These are phyloP conservation scores for Tonatia bakeri DNA, from an alignment of 2,113 vertebrate genomes.

Conservation along the genomic window DNA sequence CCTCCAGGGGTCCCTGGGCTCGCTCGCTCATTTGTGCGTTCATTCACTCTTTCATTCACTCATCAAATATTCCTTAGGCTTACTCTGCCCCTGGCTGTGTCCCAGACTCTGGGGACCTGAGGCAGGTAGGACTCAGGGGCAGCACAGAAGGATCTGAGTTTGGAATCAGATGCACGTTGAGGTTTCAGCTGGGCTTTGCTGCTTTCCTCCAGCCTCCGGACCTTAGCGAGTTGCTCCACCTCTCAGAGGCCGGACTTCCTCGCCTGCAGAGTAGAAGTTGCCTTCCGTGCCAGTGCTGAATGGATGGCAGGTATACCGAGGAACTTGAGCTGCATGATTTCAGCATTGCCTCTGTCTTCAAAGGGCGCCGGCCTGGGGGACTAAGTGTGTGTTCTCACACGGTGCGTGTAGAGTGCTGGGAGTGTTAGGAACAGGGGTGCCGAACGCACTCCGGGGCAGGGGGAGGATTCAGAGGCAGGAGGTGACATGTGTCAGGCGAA, in stretches of 20 bases:
- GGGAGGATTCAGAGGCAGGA: neutral
- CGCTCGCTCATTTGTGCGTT: too few relatives aligned
- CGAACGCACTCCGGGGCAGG: neutral
- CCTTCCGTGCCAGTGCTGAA: too few relatives aligned
- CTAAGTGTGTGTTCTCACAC: fast-evolving
- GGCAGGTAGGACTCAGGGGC: neutral
- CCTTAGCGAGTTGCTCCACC: neutral
- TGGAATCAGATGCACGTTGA: neutral
- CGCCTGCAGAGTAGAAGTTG: too few relatives aligned
- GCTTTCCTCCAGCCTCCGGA: neutral
- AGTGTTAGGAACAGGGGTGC: fast-evolving
- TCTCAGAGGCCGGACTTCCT: neutral
- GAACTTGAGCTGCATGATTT: too few relatives aligned
- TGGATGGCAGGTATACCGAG: fast-evolving
- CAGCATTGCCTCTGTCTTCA: fast-evolving
- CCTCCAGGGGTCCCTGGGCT: too few relatives aligned
- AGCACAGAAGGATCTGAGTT: too few relatives aligned
- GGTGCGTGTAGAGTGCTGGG: neutral
- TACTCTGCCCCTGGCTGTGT: neutral
- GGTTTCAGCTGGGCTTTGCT: neutral
- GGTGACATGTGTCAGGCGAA: neutral
- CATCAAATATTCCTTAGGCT: neutral
- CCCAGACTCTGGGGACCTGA: neutral
- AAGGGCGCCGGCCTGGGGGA: neutral
- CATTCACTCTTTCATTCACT: neutral